phyloP scores from a whole-genome alignment of 2,888 invertebrate genomes.

The Hyalella azteca region DNA sequence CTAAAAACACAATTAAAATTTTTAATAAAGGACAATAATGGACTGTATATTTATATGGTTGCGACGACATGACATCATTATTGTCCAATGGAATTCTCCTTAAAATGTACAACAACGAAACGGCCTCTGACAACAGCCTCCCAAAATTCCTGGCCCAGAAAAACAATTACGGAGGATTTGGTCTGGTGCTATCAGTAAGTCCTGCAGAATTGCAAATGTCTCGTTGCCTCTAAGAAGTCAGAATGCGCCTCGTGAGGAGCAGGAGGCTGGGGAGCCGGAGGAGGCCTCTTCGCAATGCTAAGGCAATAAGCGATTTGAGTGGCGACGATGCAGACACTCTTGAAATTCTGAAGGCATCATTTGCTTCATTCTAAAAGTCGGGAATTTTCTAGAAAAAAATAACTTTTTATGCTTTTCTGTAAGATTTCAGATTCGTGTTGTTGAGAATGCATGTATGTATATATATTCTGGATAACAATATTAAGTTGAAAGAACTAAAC shows the following conservation, averaged over 20 bases:
- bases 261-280: no score
- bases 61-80: constrained; percentile 16
- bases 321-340: neutral
- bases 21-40: constrained; percentile 9
- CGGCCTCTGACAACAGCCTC: neutral
- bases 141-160: constrained; percentile 25
- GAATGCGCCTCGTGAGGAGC: neutral
- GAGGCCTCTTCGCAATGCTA: constrained; percentile 15
- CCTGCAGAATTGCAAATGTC: constrained; percentile 36
- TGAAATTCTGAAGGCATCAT: constrained; percentile 34
- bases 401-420: no score
- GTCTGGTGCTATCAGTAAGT: constrained; percentile 29
- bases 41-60: neutral
- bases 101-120: neutral
- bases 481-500: no score
- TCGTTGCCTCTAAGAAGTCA: constrained; percentile 7
- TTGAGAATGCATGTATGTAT: no score
- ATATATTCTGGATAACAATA: no score
- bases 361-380: neutral
- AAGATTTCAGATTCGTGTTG: no score
- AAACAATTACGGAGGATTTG: constrained; percentile 33
- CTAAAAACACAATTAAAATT: constrained; percentile 11
- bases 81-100: neutral
- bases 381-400: no score
- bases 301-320: constrained; percentile 33